Base-by-base conservation (phyloP, 2,888 invertebrate species). In the Syrphus vitripennis region DNA sequence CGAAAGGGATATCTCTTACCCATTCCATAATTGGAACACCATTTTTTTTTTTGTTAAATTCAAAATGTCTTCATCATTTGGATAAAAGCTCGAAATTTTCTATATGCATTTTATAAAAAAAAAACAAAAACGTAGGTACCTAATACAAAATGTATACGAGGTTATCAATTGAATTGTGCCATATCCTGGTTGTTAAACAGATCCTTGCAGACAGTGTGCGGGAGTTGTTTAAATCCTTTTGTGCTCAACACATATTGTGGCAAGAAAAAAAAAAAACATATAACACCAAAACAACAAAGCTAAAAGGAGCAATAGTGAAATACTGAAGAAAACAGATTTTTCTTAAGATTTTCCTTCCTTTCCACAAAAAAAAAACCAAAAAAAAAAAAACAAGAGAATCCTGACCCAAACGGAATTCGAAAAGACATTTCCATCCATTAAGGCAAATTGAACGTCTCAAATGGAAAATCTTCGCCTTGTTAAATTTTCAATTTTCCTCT, bases 351-450 rank as follows among this genome's bases (percentile, higher is more conserved):
- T 45, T 24, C 45, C 57, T 50, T 71, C 48, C 16, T 57, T 34
- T 50, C 34, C 12, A 37, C 1, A 26, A 21, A 21, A 26, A 57
- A 55, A 21, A 16, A 29, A 34, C 10, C n/a, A 4, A 48, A 12
- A 4, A 26, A 9, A 21, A 34, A 42, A 61, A 26, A 19, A 80
- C 42, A 24, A 45, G 24, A 86, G 72, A 86, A 78, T 82, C 86
- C 86, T 86, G 86, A 86, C 86, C 86, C 82, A 86, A 86, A 78
- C 77, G 57, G 82, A 86, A 86, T 86, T 88, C 72, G 88, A 87
- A 87, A 83, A 88, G 88, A 88, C 88, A 87, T 88, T 88, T 88
- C 81, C 86, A 88, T 88, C 88, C 88, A 88, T 88, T 88, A 88
- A 81, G 83, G 88, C 87, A 88, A 88, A 88, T 88, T 88, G 88